phyloP scores from a whole-genome alignment of 2,888 invertebrate genomes.

The Sisyra terminalis region DNA sequence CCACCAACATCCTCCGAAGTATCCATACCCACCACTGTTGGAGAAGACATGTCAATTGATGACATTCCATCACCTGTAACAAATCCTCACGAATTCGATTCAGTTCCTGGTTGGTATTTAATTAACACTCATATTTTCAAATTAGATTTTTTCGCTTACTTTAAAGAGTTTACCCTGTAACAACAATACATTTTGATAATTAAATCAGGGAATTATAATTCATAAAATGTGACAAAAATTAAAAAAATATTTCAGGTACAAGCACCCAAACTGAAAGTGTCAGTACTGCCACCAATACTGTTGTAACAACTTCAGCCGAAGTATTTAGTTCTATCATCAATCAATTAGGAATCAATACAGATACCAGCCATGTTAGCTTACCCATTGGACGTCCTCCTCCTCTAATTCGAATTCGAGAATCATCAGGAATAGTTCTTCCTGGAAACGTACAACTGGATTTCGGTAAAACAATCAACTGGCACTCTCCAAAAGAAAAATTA shows the following conservation, averaged over 20 bases:
- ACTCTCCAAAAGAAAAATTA: too few species aligned
- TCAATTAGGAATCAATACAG: too few species aligned
- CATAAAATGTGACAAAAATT: too few species aligned
- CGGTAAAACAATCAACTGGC: too few species aligned
- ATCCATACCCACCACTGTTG: too few species aligned
- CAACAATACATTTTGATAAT: not conserved
- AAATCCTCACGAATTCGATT: not conserved
- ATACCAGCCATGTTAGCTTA: not conserved
- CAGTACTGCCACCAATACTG: not conserved
- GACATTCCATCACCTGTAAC: not conserved
- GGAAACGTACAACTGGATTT: too few species aligned
- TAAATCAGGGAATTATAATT: too few species aligned
- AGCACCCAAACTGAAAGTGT: not conserved
- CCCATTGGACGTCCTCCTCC: slow-evolving; percentile 4
- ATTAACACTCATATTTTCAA: not conserved
- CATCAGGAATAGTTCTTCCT: too few species aligned
- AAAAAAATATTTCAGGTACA: too few species aligned
- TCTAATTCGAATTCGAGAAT: slow-evolving; percentile 1
- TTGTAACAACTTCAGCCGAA: not conserved
- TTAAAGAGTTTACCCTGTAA: not conserved
- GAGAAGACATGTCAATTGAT: not conserved
- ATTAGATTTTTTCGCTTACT: not conserved
- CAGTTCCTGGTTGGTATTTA: not conserved
- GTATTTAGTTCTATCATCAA: too few species aligned
- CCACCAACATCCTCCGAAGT: too few species aligned